Conservation (phyloP, 1,140 invertebrate species). For the Mylabris phalerata region DNA sequence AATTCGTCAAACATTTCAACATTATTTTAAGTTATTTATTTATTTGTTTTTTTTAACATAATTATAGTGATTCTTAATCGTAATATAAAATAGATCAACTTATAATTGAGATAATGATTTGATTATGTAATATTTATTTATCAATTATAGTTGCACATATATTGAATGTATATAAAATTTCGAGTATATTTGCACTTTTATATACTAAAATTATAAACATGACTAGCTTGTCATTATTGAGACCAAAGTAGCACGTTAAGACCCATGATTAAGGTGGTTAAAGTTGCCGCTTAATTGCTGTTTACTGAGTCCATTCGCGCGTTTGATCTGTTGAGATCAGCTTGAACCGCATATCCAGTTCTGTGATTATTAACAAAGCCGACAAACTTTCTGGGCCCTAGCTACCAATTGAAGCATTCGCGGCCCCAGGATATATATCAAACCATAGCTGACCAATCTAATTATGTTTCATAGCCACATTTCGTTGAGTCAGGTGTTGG, state of each 20-base stretch:
- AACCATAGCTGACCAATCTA: conserved; percentile 29
- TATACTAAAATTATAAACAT: conserved; percentile 26
- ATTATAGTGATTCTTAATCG: no score
- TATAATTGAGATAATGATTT: neutral
- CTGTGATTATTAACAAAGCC: conserved; percentile 41
- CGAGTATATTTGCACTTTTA: conserved; percentile 17
- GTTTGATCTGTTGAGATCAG: conserved; percentile 40
- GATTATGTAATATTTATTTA: conserved; percentile 12
- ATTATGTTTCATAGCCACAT: conserved; percentile 30
- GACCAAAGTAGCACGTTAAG: conserved; percentile 39
- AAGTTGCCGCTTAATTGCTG: conserved; percentile 42
- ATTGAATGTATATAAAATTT: conserved; percentile 11
- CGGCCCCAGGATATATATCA: conserved; percentile 36
- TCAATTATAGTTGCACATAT: conserved; percentile 4
- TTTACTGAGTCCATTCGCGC: conserved; percentile 42
- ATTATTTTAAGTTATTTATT: no score
- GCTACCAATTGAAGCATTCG: conserved; percentile 35
- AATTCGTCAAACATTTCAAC: no score
- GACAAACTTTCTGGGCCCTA: conserved; percentile 31
- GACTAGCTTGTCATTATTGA: conserved; percentile 33
- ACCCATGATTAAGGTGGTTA: conserved; percentile 40
- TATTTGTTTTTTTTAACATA: no score
- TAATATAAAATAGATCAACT: no score
- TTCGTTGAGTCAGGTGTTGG: conserved; percentile 13
- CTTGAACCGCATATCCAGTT: conserved; percentile 32